phyloP scores from a whole-genome alignment of 2,888 invertebrate species.

The Meloe dianella region DNA sequence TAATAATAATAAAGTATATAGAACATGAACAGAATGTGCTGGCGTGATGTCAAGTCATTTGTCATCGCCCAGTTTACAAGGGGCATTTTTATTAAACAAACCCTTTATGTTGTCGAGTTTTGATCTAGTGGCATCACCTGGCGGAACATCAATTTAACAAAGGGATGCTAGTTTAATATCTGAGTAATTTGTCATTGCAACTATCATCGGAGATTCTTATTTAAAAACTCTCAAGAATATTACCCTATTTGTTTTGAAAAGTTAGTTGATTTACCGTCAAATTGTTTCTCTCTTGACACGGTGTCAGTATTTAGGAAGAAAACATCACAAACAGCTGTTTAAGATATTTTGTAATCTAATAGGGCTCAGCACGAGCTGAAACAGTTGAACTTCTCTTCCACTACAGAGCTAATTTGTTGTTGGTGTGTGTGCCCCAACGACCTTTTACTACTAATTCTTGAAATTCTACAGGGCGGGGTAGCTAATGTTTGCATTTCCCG shows the following conservation, averaged over 20 bases:
- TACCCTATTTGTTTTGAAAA: too few relatives aligned
- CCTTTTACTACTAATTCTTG: slow-evolving; percentile 21
- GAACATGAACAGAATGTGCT: slow-evolving; percentile 12
- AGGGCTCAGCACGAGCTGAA: slow-evolving; percentile 26
- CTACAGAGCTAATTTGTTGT: background rate
- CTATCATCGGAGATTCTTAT: too few relatives aligned
- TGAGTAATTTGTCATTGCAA: slow-evolving; percentile 43
- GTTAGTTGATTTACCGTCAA: too few relatives aligned
- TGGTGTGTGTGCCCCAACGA: background rate
- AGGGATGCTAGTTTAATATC: slow-evolving; percentile 45
- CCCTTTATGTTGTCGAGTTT: slow-evolving; percentile 23
- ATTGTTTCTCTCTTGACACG: too few relatives aligned
- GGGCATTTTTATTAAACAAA: slow-evolving; percentile 33
- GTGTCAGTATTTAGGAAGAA: slow-evolving; percentile 15
- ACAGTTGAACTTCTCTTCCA: slow-evolving; percentile 5
- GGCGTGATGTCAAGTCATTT: slow-evolving; percentile 29
- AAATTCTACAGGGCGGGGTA: slow-evolving; percentile 14
- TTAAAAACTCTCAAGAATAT: too few relatives aligned
- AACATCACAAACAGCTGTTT: slow-evolving; percentile 29
- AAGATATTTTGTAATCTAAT: slow-evolving; percentile 23
- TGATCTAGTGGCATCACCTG: slow-evolving; percentile 31
- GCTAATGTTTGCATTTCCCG: slow-evolving; percentile 17
- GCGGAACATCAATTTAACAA: slow-evolving; percentile 36
- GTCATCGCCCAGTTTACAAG: slow-evolving; percentile 26
- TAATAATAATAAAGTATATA: slow-evolving; percentile 1